Evolutionary conservation across 2,797 vertebrate genomes (phyloP).

Genomic region (Tenualosa ilisha): DNA sequence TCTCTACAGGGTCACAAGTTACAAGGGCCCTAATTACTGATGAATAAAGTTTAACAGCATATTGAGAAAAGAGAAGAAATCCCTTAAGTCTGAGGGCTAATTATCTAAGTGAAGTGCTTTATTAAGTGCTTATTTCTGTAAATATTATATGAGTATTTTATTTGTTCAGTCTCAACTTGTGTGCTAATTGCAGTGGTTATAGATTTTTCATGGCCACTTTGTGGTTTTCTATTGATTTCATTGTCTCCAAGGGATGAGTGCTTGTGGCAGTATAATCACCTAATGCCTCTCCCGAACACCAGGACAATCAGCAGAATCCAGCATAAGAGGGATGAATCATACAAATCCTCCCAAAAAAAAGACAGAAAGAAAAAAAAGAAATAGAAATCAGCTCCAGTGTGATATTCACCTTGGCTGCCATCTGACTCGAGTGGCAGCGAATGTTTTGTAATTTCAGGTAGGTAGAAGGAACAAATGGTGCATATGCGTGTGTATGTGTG

Average conservation of each 20-base stretch:
- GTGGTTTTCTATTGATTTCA: conserved; percentile 22
- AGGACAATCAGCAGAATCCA: not conserved
- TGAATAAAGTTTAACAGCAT: not conserved
- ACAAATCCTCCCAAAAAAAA: not conserved
- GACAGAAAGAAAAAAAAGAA: not conserved
- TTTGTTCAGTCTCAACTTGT: not conserved
- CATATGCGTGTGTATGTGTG: too few species aligned
- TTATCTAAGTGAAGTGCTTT: not conserved
- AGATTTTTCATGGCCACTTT: not conserved
- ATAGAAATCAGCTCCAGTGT: not conserved
- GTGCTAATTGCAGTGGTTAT: not conserved
- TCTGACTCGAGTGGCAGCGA: not conserved
- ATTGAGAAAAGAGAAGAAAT: not conserved
- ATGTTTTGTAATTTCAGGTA: not conserved
- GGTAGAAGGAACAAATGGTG: too few species aligned
- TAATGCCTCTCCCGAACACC: conserved; percentile 10
- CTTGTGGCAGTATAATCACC: conserved; percentile 24
- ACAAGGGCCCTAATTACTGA: not conserved
- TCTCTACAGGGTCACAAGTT: not conserved
- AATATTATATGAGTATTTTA: not conserved
- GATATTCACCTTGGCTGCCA: not conserved
- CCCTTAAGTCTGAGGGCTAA: not conserved
- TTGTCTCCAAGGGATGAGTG: not conserved
- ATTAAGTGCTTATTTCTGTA: not conserved
- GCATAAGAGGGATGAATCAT: not conserved